Base-by-base conservation (phyloP, 1,140 invertebrate species). In the Aricia agestis region DNA sequence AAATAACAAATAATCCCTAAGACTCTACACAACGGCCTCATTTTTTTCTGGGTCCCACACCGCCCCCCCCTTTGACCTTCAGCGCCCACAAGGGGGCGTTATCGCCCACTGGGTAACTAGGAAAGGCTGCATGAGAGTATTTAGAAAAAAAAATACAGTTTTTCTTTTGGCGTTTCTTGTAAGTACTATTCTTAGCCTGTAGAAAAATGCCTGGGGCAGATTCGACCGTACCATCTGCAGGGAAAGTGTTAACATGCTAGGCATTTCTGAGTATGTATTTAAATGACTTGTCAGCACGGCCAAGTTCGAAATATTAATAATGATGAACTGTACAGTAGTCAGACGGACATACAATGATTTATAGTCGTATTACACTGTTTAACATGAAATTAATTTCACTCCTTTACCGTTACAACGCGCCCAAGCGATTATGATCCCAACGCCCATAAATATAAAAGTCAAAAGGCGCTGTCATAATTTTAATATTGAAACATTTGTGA, bases 381-480 rank as follows among this genome's bases (percentile, higher is more conserved):
- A 63, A 63, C 18, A 63, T 25, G 59, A 63, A 63, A 63, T 63
- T 63, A 63, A 63, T 63, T 63, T 63, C 59, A 63, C 59, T 63
- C 19, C 59, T 63, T 63, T 63, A 63, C 59, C 59, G 59, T 63
- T 63, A 63, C 59, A 19, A 63, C 11, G 18, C 59, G 59, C 19
- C 6, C 17, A 63, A 18, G 19, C 59, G 19, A 63, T 19, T 63
- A 63, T 13, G 19, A 18, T 6, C 59, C 3, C 19, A 19, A 25
- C 59, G 9, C 19, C 19, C 10, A 63, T 63, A 63, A 63, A 63
- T 63, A 63, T 63, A 63, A 63, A 63, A 63, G 59, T 19, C 59
- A 63, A 11, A 63, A 63, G 19, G 59, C 59, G 18, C 19, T 63
- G 59, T 63, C 59, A 63, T 63, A 63, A 63, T 63, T 63, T 63